Base-by-base conservation (phyloP, 2,113 vertebrate genomes). In the Meles meles region DNA sequence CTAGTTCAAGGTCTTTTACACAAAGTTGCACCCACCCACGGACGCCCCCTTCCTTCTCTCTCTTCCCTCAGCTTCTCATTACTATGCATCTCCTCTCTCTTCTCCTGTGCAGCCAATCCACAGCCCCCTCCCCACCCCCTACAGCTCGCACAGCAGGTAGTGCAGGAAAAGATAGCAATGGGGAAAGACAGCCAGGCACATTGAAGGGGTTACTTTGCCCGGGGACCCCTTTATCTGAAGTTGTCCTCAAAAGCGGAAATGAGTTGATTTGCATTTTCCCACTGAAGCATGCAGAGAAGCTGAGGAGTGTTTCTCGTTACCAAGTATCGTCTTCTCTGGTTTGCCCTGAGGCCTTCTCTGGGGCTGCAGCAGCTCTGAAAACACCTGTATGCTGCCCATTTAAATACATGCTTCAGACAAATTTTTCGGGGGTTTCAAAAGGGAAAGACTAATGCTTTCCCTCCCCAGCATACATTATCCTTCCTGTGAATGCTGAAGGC, bases 191-290 rank as follows among this genome's bases (percentile, higher is more conserved):
- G 80, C 29, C 61, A 37, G 96, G 94, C 90, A 92, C 93, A 86
- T 23, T 76, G 97, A 96, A 98, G 94, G 97, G 93, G 91, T 97
- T 98, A 97, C 98, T 98, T 98, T 98, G 98, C 98, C 98, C 34
- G 92, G 88, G 98, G 98, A 99, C 90, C 0, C 7, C 98, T 98
- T 98, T 98, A 98, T 98, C 98, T 98, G 86, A 98, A 98, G 98
- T 94, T 97, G 81, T 98, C 83, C 98, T 98, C 97, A 86, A 97
- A 99, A 98, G 97, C 97, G 67, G 98, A 98, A 98, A 98, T 96
- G 97, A 98, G 98, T 97, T 94, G 80, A 98, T 99, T 99, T 99
- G 99, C 98, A 99, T 99, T 99, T 99, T 98, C 97, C 98, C 96
- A 97, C 98, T 98, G 98, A 98, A 97, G 98, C 98, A 96, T 97